These are phyloP conservation scores for Sebastes fasciatus DNA, from an alignment of 2,113 vertebrate genomes.

Conservation along the genomic window DNA sequence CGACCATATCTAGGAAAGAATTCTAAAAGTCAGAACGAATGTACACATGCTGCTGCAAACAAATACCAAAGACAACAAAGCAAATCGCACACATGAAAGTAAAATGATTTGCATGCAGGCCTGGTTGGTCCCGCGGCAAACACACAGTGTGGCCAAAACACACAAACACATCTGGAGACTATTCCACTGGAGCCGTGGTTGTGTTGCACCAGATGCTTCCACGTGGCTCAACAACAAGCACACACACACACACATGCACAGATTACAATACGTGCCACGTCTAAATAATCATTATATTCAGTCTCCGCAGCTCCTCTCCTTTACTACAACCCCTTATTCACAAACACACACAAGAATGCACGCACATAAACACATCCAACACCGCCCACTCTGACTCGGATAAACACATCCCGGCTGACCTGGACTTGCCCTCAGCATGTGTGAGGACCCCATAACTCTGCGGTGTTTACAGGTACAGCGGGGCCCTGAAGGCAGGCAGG, in stretches of 20 bases:
- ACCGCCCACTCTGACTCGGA: conserved; percentile 9
- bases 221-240: conserved; percentile 67
- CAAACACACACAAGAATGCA: conserved; percentile 31
- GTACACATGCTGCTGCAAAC: conserved; percentile 4
- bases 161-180: conserved; percentile 80
- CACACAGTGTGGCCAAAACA: conserved; percentile 60
- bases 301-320: conserved; percentile 1
- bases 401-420: conserved; percentile 70
- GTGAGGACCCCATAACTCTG: conserved; percentile 65
- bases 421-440: conserved; percentile 66
- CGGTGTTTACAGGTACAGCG: conserved; percentile 72
- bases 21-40: conserved; percentile 1
- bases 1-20: background rate
- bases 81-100: conserved; percentile 25
- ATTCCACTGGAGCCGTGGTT: conserved; percentile 62
- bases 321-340: conserved; percentile 14
- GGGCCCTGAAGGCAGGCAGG: conserved; percentile 53
- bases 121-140: conserved; percentile 37
- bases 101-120: conserved; percentile 51
- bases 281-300: conserved; percentile 54
- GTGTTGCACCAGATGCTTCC: conserved; percentile 74
- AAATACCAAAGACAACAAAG: conserved; percentile 32
- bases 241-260: conserved; percentile 12
- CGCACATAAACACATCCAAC: conserved; percentile 4
- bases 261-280: conserved; percentile 50